Evolutionary conservation across 2,113 vertebrate species (phyloP), one percentile per base, ranked within the genome.

Genomic region (Pipra filicauda): DNA sequence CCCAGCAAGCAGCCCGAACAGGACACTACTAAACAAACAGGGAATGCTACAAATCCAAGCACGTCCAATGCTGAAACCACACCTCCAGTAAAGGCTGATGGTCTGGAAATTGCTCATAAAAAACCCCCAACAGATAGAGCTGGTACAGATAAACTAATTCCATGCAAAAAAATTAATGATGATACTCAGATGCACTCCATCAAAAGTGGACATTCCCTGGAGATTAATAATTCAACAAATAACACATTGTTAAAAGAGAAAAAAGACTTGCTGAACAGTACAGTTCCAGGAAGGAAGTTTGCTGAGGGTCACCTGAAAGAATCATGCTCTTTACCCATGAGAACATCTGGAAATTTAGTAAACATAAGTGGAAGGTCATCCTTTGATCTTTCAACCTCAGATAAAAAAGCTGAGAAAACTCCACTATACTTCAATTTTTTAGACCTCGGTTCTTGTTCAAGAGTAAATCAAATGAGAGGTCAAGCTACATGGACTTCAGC

Each of bases 391-490:
- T 86, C 94, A 87, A 93, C 94, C 93, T 93, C 88, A 89, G 96
- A 97, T 97, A 97, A 97, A 96, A 98, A 97, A 97, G 71, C 85
- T 87, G 95, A 97, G 96, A 97, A 98, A 97, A 97, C 66, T 59
- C 81, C 92, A 89, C 89, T 83, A 67, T 70, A 86, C 86, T 93
- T 96, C 73, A 93, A 94, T 80, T 95, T 97, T 96, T 96, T 90
- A 91, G 94, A 91, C 49, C 49, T 93, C 11, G 14, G 82, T 93
- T 90, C 93, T 96, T 95, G 89, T 93, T 93, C 95, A 92, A 97
- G 96, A 94, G 89, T 97, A 97, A 98, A 97, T 98, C 96, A 98
- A 96, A 89, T 11, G 87, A 96, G 80, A 97, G 92, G 91, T 97
- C 96, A 96, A 95, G 96, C 86, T 92, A 59, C 57, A 22, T 72